These are phyloP conservation scores for Nothoprocta pentlandii DNA, from an alignment of 2,113 vertebrate species.

Conservation along the genomic window DNA sequence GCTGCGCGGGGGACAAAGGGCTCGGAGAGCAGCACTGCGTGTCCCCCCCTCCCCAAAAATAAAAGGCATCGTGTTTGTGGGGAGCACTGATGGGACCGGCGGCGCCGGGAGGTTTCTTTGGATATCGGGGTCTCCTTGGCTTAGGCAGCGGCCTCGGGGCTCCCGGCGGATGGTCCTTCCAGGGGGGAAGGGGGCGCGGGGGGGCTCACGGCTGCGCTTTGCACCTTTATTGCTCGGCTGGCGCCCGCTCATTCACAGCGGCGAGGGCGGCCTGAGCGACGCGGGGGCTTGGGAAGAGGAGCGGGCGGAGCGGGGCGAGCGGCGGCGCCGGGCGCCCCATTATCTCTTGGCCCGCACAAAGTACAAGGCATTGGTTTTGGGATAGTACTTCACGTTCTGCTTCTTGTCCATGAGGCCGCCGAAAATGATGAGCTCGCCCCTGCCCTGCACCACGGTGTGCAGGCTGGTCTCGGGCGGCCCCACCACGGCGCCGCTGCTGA, in stretches of 20 bases:
- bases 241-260: slow-evolving; percentile 72
- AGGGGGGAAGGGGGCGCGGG: too few species aligned
- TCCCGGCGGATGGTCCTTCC: too few species aligned
- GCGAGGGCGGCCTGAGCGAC: slow-evolving; percentile 41
- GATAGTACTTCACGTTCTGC: slow-evolving; percentile 99
- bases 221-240: slow-evolving; percentile 59
- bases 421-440: slow-evolving; percentile 96
- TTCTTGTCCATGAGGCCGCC: slow-evolving; percentile 99
- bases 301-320: background rate
- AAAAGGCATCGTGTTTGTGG: slow-evolving; percentile 40
- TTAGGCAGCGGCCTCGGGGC: too few species aligned
- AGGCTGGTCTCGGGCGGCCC: slow-evolving; percentile 97
- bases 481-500: slow-evolving; percentile 88
- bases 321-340: slow-evolving; percentile 57
- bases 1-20: background rate
- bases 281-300: slow-evolving; percentile 13
- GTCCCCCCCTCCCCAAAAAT: background rate
- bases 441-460: slow-evolving; percentile 95
- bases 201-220: slow-evolving; percentile 27
- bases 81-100: background rate
- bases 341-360: slow-evolving; percentile 99
- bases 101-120: background rate
- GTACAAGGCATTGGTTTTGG: slow-evolving; percentile 99
- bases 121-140: background rate
- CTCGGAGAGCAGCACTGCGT: background rate